phyloP scores from a whole-genome alignment of 1,140 invertebrate species.

The Harpegnathos saltator region DNA sequence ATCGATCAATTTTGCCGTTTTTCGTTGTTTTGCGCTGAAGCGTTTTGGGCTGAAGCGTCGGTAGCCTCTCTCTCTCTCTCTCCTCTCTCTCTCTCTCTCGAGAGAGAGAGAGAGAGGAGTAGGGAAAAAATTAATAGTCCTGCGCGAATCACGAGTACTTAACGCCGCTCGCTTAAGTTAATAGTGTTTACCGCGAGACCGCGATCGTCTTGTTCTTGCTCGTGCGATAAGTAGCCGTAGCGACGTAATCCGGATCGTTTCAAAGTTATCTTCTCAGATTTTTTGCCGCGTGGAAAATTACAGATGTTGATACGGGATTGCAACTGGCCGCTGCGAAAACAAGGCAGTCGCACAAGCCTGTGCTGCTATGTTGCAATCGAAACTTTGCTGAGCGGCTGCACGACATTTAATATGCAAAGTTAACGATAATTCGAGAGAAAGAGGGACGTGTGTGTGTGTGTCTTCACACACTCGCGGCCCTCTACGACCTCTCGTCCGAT shows the following conservation, averaged over 20 bases:
- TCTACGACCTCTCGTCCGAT: too few relatives aligned
- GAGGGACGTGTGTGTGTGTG: too few relatives aligned
- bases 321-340: not conserved
- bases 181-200: not conserved
- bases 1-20: too few relatives aligned
- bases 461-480: too few relatives aligned
- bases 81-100: too few relatives aligned
- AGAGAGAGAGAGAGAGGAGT: too few relatives aligned
- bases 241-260: not conserved
- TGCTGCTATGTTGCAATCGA: not conserved
- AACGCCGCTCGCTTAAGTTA: not conserved
- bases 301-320: not conserved
- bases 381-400: not conserved
- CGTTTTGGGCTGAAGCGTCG: too few relatives aligned
- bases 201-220: not conserved
- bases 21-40: too few relatives aligned
- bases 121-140: slow-evolving; percentile 27
- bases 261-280: slow-evolving; percentile 11
- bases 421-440: not conserved
- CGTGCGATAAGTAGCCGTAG: not conserved
- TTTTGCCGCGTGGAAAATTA: slow-evolving; percentile 11
- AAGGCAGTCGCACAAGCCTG: too few relatives aligned
- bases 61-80: too few relatives aligned
- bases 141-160: not conserved
- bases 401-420: not conserved